Conservation (phyloP, 2,797 vertebrate genomes). For the Intellagama lesueurii region DNA sequence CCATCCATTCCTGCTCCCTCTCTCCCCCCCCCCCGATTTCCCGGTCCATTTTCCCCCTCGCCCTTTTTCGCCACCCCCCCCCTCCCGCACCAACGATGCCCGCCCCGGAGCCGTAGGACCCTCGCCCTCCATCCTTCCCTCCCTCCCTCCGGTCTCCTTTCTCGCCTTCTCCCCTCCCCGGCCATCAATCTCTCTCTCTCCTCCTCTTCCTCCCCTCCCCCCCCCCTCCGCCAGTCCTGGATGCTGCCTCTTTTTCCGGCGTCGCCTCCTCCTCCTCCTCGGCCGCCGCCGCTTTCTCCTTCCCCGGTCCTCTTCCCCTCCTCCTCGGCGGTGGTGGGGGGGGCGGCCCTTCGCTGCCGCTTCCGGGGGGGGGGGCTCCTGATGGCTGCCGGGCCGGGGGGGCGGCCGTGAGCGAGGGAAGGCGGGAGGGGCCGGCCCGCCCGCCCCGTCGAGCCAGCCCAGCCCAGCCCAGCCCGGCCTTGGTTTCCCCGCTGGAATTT, state of each 20-base stretch:
- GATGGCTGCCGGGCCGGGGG: slow-evolving; percentile 22
- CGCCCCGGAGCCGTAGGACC: background rate
- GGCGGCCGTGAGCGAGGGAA: background rate
- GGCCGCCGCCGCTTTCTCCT: too few relatives aligned
- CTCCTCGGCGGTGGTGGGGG: background rate
- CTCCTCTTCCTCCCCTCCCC: background rate
- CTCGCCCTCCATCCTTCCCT: fast-evolving
- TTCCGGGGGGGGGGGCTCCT: slow-evolving; percentile 24
- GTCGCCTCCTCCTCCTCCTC: background rate
- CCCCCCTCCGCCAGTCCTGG: background rate
- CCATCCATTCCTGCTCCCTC: slow-evolving; percentile 1
- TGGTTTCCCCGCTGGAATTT: background rate
- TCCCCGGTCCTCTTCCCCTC: background rate
- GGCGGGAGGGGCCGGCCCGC: slow-evolving; percentile 11
- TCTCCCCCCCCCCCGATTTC: background rate
- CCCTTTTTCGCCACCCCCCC: slow-evolving; percentile 6
- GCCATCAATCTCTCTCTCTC: background rate
- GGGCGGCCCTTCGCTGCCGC: background rate
- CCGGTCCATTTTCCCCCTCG: slow-evolving; percentile 33
- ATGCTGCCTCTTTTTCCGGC: slow-evolving; percentile 4
- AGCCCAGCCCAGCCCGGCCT: background rate
- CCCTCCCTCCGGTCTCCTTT: too few relatives aligned
- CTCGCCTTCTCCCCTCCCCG: background rate
- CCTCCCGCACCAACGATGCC: background rate
- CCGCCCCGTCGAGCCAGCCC: slow-evolving; percentile 8